Evolutionary conservation across 2,113 vertebrate species (phyloP).

Genomic region (Solea senegalensis): DNA sequence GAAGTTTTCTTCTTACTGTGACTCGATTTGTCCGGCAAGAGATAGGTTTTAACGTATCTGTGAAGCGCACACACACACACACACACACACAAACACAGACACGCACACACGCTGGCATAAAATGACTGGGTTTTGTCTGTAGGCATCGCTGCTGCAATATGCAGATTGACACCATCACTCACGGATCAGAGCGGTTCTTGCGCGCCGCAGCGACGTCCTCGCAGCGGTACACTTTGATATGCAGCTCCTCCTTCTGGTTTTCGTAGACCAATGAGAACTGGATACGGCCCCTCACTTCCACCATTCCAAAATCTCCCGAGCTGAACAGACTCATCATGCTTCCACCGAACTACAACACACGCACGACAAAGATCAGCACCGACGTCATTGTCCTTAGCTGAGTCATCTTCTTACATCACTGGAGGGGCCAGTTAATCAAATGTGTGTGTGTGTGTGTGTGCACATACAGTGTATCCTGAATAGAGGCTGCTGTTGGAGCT

Average conservation of each 20-base stretch:
- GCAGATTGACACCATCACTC: slow-evolving; percentile 69
- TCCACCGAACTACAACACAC: slow-evolving; percentile 84
- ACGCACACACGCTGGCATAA: background rate
- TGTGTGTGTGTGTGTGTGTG: slow-evolving; percentile 7
- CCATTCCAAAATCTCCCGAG: slow-evolving; percentile 84
- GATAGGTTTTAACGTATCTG: slow-evolving; percentile 96
- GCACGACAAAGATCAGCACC: slow-evolving; percentile 40
- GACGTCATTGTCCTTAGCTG: slow-evolving; percentile 63
- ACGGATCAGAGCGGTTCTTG: slow-evolving; percentile 91
- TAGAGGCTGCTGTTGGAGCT: slow-evolving; percentile 87
- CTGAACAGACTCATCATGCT: slow-evolving; percentile 94
- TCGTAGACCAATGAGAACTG: slow-evolving; percentile 89
- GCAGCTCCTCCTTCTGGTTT: slow-evolving; percentile 82
- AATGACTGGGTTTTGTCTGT: background rate
- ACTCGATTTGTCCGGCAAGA: slow-evolving; percentile 91
- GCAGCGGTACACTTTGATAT: slow-evolving; percentile 87
- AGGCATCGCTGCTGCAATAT: background rate
- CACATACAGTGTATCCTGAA: slow-evolving; percentile 76
- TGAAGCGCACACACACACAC: slow-evolving; percentile 15
- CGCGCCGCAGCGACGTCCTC: slow-evolving; percentile 88
- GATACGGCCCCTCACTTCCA: slow-evolving; percentile 88
- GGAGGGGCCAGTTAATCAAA: slow-evolving; percentile 24
- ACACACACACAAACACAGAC: background rate
- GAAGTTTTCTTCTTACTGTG: slow-evolving; percentile 93
- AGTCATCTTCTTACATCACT: slow-evolving; percentile 58